A percentile compares a stretch with the other conserved stretches of the same genome.
These are phyloP conservation scores for Anarsia innoxiella DNA, from an alignment of 2,888 invertebrate genomes.

Conservation along the genomic window DNA sequence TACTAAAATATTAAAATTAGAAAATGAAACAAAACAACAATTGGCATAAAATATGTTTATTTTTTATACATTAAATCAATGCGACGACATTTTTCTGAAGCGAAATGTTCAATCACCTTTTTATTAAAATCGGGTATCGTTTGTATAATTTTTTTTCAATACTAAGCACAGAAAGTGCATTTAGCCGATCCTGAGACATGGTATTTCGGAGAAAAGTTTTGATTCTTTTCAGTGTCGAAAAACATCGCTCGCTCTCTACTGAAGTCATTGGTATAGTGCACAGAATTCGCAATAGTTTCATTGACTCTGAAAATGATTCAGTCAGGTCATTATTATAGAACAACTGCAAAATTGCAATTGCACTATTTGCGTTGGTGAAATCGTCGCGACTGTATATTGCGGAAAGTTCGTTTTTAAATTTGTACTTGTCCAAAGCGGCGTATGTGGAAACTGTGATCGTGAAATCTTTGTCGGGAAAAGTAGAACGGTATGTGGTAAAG, in stretches of 20 bases:
- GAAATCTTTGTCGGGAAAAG: too few relatives aligned
- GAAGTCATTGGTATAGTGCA: slow-evolving; percentile 14
- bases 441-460: too few relatives aligned
- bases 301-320: slow-evolving; percentile 7
- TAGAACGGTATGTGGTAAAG: too few relatives aligned
- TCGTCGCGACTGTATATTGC: too few relatives aligned
- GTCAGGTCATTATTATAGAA: slow-evolving; percentile 7
- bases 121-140: slow-evolving; percentile 14
- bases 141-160: slow-evolving; percentile 15
- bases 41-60: slow-evolving; percentile 8
- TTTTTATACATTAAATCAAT: slow-evolving; percentile 11
- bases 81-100: slow-evolving; percentile 7
- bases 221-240: slow-evolving; percentile 18
- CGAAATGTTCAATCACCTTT: slow-evolving; percentile 16
- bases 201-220: slow-evolving; percentile 21
- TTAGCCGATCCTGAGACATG: slow-evolving; percentile 18
- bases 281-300: slow-evolving; percentile 4
- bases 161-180: slow-evolving; percentile 15
- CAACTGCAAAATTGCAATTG: slow-evolving; percentile 1
- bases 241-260: slow-evolving; percentile 19
- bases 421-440: too few relatives aligned
- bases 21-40: slow-evolving; percentile 8
- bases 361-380: too few relatives aligned
- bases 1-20: slow-evolving; percentile 6
- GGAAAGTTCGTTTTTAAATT: too few relatives aligned